Conservation (phyloP, 1,140 invertebrate species). For the Oedothorax gibbosus region DNA sequence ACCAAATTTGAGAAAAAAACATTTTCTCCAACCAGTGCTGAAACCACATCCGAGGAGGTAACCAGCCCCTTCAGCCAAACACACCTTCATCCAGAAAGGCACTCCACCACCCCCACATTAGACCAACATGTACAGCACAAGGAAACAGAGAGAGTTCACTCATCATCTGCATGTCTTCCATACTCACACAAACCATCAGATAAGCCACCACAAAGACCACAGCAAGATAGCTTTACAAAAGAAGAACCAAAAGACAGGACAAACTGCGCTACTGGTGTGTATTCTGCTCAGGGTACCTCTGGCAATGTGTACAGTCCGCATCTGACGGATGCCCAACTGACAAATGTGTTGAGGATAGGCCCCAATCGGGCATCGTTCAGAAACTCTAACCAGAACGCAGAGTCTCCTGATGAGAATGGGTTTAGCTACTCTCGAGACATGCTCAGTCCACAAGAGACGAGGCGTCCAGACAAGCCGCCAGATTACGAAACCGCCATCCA, state of each 20-base stretch:
- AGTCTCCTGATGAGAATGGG: conserved; percentile 26
- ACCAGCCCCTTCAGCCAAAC: not conserved
- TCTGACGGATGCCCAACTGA: conserved; percentile 52
- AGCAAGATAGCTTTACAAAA: not conserved
- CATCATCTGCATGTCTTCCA: not conserved
- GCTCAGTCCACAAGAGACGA: not conserved
- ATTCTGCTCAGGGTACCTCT: conserved; percentile 18
- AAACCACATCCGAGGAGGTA: conserved; percentile 1
- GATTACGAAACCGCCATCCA: conserved; percentile 65
- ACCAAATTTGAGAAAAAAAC: conserved; percentile 81
- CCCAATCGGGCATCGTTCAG: conserved; percentile 40
- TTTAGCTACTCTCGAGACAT: conserved; percentile 1
- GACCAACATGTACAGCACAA: not conserved
- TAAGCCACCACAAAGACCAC: not conserved
- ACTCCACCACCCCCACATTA: not conserved
- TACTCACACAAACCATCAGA: not conserved
- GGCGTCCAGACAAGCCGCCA: conserved; percentile 63
- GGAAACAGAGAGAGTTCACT: not conserved
- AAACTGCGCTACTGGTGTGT: not conserved
- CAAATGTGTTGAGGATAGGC: conserved; percentile 56
- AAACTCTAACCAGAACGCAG: conserved; percentile 22
- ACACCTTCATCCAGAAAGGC: not conserved
- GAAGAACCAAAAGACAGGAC: conserved; percentile 23
- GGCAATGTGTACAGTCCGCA: conserved; percentile 40
- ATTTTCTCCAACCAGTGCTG: not conserved